A percentile compares a stretch with the other conserved stretches of the same genome.
phyloP scores from a whole-genome alignment of 2,797 vertebrate genomes.

The Scomberomorus guttatus region DNA sequence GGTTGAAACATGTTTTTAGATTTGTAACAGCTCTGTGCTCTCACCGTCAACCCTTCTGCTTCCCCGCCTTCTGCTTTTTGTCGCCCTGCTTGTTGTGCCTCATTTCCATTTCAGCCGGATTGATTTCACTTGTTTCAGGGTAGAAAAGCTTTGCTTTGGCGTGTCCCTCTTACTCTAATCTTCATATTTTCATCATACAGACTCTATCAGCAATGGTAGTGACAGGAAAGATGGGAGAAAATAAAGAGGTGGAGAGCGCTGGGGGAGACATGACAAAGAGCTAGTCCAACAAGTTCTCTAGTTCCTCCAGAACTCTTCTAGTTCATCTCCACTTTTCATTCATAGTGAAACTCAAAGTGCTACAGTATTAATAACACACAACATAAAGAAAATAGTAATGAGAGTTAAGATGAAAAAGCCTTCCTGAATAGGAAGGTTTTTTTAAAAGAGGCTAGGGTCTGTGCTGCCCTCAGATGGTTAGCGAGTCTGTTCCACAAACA shows the following conservation, averaged over 20 bases:
- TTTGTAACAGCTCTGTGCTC: constrained; percentile 24
- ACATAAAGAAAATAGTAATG: no score
- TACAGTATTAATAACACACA: no score
- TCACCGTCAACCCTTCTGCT: constrained; percentile 9
- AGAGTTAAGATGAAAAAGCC: no score
- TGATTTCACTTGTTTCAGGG: constrained; percentile 61
- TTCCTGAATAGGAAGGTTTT: no score
- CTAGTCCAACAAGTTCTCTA: neutral
- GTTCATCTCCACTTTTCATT: neutral
- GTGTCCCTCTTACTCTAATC: constrained; percentile 35
- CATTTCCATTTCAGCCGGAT: constrained; percentile 72
- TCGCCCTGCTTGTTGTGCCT: constrained; percentile 48
- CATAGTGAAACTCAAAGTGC: no score
- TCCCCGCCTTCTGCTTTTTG: constrained; percentile 28
- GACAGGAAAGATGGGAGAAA: constrained; percentile 17
- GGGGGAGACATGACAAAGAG: constrained; percentile 10
- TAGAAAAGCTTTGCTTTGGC: constrained; percentile 66
- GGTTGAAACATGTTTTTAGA: constrained; percentile 69
- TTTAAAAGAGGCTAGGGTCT: no score
- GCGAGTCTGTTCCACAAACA: no score
- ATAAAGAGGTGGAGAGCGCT: neutral
- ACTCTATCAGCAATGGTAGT: constrained; percentile 13
- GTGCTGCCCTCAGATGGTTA: no score
- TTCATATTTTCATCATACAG: constrained; percentile 46
- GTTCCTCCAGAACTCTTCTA: constrained; percentile 1